These are phyloP conservation scores for Carabus problematicus DNA, from an alignment of 2,888 invertebrate genomes.

Conservation along the genomic window DNA sequence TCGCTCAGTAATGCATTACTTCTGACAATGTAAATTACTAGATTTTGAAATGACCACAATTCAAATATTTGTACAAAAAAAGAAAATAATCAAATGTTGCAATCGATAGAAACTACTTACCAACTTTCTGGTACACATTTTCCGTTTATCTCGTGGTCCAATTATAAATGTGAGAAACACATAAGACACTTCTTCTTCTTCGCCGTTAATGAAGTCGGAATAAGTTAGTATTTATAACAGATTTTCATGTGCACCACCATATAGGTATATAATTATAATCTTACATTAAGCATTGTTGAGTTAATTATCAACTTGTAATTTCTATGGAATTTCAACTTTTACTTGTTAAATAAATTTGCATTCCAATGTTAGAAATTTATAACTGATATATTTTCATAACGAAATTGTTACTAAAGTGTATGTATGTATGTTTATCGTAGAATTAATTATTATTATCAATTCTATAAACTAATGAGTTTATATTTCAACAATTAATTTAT, in stretches of 20 bases:
- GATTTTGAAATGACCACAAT: too few relatives aligned
- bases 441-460: too few relatives aligned
- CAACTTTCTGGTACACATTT: constrained; percentile 40
- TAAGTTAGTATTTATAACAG: constrained; percentile 11
- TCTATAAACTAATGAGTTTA: too few relatives aligned
- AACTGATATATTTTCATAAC: constrained; percentile 1
- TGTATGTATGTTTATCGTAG: too few relatives aligned
- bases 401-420: constrained; percentile 6
- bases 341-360: constrained; percentile 35
- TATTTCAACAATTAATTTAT: not conserved
- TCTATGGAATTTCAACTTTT: constrained; percentile 40
- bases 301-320: constrained; percentile 39
- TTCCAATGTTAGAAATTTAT: constrained; percentile 30
- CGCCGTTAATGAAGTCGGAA: not conserved
- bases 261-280: constrained; percentile 26
- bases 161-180: constrained; percentile 14
- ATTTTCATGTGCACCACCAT: constrained; percentile 28
- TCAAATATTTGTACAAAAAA: not conserved
- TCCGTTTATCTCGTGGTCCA: constrained; percentile 27
- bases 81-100: not conserved
- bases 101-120: constrained; percentile 19
- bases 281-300: constrained; percentile 31
- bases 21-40: too few relatives aligned
- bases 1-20: too few relatives aligned
- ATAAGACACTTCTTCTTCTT: constrained; percentile 15